Evolutionary conservation across 2,888 invertebrate genomes (phyloP).

Genomic region (Lamproptera curius): DNA sequence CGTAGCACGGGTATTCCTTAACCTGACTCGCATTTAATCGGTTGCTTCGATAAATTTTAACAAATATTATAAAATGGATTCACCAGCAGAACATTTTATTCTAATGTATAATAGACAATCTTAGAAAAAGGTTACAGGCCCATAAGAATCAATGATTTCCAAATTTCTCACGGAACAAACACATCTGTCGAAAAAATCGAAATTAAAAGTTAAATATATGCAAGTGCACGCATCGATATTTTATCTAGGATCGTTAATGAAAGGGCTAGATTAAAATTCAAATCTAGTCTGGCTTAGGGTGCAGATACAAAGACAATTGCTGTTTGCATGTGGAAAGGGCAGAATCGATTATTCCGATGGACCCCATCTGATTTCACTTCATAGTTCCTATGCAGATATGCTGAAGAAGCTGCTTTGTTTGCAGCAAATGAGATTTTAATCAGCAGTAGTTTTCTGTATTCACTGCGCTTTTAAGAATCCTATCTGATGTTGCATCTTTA

Average conservation of each 20-base stretch:
- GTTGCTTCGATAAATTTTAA: slow-evolving; percentile 30
- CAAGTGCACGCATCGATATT: no score
- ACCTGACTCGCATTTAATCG: slow-evolving; percentile 46
- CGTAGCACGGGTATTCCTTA: slow-evolving; percentile 47
- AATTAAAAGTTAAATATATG: no score
- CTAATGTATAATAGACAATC: neutral
- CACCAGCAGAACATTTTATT: neutral
- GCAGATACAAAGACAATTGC: slow-evolving; percentile 36
- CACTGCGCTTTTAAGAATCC: no score
- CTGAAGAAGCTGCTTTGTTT: no score
- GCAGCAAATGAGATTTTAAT: no score
- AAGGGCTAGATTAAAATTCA: slow-evolving; percentile 21
- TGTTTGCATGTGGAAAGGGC: slow-evolving; percentile 42
- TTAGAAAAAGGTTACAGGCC: neutral
- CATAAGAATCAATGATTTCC: no score
- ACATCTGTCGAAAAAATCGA: no score
- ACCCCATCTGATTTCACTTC: slow-evolving; percentile 50
- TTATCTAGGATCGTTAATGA: neutral
- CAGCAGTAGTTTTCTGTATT: no score
- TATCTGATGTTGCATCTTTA: no score
- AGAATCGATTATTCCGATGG: slow-evolving; percentile 61
- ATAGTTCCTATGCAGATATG: slow-evolving; percentile 23
- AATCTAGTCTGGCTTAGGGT: slow-evolving; percentile 23
- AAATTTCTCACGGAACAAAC: no score
- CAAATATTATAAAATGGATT: neutral